phyloP scores from a whole-genome alignment of 35 echinoderm and acorn worm genomes.

The Amphiura filiformis region DNA sequence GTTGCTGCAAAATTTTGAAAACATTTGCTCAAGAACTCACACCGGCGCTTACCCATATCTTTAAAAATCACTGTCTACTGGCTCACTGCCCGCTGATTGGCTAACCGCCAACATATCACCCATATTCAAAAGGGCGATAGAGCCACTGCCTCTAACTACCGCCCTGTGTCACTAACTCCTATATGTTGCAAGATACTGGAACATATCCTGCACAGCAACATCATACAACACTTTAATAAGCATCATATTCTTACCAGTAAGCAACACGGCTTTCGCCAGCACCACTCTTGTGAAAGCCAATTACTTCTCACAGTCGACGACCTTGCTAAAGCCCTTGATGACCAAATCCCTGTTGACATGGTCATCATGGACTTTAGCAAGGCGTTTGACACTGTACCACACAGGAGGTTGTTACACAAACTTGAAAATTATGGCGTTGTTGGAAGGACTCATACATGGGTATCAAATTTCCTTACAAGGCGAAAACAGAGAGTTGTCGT shows the following conservation, averaged over 20 bases:
- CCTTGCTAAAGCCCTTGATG: slow-evolving; percentile 20
- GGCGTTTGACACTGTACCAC: slow-evolving; percentile 51
- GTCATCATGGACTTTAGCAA: slow-evolving; percentile 52
- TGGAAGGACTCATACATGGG: slow-evolving; percentile 36
- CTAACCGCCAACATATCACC: background rate
- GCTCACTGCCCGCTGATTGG: slow-evolving; percentile 5
- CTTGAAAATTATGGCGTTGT: slow-evolving; percentile 20
- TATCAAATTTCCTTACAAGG: slow-evolving; percentile 25
- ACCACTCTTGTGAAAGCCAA: slow-evolving; percentile 6
- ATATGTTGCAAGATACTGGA: slow-evolving; percentile 35
- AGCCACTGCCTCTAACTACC: background rate
- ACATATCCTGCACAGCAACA: slow-evolving; percentile 20
- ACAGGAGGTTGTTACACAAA: slow-evolving; percentile 46
- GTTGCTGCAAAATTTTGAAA: slow-evolving; percentile 8
- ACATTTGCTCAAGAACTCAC: background rate
- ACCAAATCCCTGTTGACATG: slow-evolving; percentile 21
- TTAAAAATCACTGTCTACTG: background rate
- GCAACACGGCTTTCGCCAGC: slow-evolving; percentile 5
- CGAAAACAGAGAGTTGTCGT: slow-evolving; percentile 44
- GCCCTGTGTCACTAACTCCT: slow-evolving; percentile 25
- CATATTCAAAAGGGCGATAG: slow-evolving; percentile 22
- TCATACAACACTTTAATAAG: slow-evolving; percentile 10
- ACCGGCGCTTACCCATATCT: background rate
- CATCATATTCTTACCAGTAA: background rate
- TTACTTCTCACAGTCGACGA: background rate